Evolutionary conservation across 1,140 invertebrate genomes (phyloP), one percentile per base, ranked within the genome.

Genomic region (Pararge aegeria): DNA sequence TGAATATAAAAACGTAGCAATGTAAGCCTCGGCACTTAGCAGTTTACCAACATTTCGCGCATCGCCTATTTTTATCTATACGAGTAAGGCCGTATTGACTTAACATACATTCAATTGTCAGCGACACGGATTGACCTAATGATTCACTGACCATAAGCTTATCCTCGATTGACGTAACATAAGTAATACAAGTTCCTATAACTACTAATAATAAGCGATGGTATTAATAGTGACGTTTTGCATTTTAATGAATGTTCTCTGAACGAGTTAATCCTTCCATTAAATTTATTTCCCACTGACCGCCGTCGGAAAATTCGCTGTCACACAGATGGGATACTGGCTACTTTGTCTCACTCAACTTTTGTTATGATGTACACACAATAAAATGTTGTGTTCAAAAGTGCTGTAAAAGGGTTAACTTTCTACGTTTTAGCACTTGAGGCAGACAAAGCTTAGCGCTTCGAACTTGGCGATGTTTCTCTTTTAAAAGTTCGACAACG

Each of bases 81-180:
- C 58, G 40, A 55, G 49, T 68, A 71, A 66, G 64, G 70, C 68
- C 54, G 59, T 68, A 66, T 82, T 80, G 76, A 74, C 61, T 83
- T 86, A 76, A 73, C 77, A 81, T 68, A 79, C 71, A 79, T 86
- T 73, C 77, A 65, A 81, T 86, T 84, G 83, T 81, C 81, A 82
- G 80, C 81, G 80, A 80, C 74, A 75, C 68, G 67, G 68, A 78
- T 82, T 81, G 80, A 88, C 82, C 83, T 73, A 88, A 81, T 86
- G 85, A 88, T 80, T 87, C 83, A 85, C 68, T 85, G 74, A 78
- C 80, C 79, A 81, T 82, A 82, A 80, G 80, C 67, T 85, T 88
- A 85, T 85, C 81, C 81, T 83, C 68, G 60, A 74, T 63, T 88
- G 81, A 88, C 80, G 83, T 81, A 80, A 78, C 68, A 59, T 63